A percentile compares a stretch with the other conserved stretches of the same genome.
These are phyloP conservation scores for Pelvicachromis taeniatus DNA, from an alignment of 2,113 vertebrate species.

Conservation along the genomic window DNA sequence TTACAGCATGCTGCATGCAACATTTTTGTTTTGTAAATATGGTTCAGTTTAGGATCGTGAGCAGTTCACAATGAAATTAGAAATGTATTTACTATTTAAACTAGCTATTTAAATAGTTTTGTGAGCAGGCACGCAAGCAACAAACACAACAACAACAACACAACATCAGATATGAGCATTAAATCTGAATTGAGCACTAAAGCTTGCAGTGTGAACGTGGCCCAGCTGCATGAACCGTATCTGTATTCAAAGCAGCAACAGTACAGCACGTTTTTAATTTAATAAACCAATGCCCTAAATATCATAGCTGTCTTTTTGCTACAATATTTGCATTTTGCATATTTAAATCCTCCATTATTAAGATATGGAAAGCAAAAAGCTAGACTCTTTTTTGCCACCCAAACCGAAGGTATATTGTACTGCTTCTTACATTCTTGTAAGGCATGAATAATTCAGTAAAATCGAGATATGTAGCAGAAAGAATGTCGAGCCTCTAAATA, in stretches of 20 bases:
- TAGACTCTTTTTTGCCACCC: neutral
- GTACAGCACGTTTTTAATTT: neutral
- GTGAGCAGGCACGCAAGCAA: neutral
- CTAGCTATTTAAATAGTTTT: neutral
- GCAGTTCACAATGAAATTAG: neutral
- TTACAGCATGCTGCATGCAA: neutral
- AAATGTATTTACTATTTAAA: neutral
- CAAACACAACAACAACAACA: neutral
- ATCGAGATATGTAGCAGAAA: constrained; percentile 48
- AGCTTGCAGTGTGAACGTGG: neutral
- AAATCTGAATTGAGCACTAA: neutral
- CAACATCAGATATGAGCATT: rapidly evolving
- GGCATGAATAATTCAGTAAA: constrained; percentile 56
- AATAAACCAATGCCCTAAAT: neutral
- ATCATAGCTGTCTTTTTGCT: neutral
- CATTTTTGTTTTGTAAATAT: neutral
- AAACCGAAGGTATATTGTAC: neutral
- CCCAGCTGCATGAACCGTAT: neutral
- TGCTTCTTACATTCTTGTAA: constrained; percentile 35
- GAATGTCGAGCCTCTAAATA: constrained; percentile 40
- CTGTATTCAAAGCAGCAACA: neutral
- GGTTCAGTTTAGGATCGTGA: neutral
- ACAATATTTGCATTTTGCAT: neutral
- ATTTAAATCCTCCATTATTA: neutral
- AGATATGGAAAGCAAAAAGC: neutral